Base-by-base conservation (phyloP, 2,888 invertebrate genomes). In the Mamestra brassicae region DNA sequence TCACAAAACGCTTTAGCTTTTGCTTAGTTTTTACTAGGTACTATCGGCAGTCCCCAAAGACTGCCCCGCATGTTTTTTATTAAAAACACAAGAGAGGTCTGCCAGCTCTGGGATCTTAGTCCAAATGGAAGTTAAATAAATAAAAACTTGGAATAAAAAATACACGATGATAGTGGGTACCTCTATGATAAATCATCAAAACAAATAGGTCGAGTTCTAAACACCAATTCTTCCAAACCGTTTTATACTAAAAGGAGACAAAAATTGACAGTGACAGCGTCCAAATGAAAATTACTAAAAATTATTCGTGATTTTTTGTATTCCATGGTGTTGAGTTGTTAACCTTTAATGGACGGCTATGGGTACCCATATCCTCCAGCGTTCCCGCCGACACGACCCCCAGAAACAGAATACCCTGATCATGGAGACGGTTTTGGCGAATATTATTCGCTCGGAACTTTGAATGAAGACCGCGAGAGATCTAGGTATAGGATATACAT, bases 361-460 rank as follows among this genome's bases (percentile, higher is more conserved):
- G 91, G 88, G 38, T 95, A 93, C 76, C 88, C 91, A 7, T 96
- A 95, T 78, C 86, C 91, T 3, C 77, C 90, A 0, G 85, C 91
- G 26, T 95, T 91, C 68, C 89, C 93, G 2, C 86, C 90, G 36
- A 88, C 89, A 85, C 87, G 85, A 66, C 87, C 90, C 7, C 87
- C 89, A 4, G 92, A 91, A 1, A 89, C 88, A 57, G 92, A 90
- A 26, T 95, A 92, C 76, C 93, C 93, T 6, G 96, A 94, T 70
- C 95, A 93, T 84, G 96, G 96, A 2, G 96, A 96, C 75, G 95
- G 95, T 0, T 93, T 93, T 74, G 93, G 93, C 50, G 96, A 95
- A 57, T 95, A 94, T 84, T 95, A 94, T 85, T 93, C 90, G 3
- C 84, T 92, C 83, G 90, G 89, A 13, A 88, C 92, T 10, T 69